A percentile compares a stretch with the other conserved stretches of the same genome.
Conservation (phyloP, 2,888 invertebrate species). For the Leptodirus hochenwartii region DNA sequence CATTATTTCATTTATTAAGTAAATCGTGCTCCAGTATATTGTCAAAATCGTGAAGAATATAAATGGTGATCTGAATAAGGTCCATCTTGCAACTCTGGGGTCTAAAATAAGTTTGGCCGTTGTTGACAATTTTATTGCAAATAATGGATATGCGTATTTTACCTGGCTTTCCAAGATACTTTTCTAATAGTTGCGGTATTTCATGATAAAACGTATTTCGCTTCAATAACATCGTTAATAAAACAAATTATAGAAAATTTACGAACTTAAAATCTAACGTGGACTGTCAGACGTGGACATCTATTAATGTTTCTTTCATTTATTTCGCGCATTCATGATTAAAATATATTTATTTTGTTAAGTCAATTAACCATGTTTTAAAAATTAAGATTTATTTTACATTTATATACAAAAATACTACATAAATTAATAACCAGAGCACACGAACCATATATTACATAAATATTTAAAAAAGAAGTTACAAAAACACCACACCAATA, state of each 20-base stretch:
- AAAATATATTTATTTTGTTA: conserved; percentile 1
- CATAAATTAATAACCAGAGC: conserved; percentile 19
- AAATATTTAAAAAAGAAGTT: conserved; percentile 14
- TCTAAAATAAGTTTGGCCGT: conserved; percentile 1
- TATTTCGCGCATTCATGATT: neutral
- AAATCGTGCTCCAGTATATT: neutral
- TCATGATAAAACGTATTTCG: conserved; percentile 8
- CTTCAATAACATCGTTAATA: neutral
- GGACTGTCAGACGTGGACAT: neutral
- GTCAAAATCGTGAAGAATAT: conserved; percentile 1
- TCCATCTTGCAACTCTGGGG: conserved; percentile 1
- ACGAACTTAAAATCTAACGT: neutral
- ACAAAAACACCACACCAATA: conserved; percentile 8
- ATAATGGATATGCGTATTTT: conserved; percentile 5
- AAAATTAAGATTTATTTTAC: conserved; percentile 18
- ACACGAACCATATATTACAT: conserved; percentile 12
- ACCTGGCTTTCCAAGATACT: conserved; percentile 13
- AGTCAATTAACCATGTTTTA: neutral
- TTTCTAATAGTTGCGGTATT: conserved; percentile 11
- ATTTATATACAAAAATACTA: conserved; percentile 25
- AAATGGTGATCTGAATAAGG: conserved; percentile 1
- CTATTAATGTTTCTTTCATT: conserved; percentile 1
- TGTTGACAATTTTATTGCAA: no score
- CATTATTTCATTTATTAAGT: neutral
- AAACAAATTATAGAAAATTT: no score